Conservation (phyloP, 2,888 invertebrate species). For the Margaritifera margaritifera region DNA sequence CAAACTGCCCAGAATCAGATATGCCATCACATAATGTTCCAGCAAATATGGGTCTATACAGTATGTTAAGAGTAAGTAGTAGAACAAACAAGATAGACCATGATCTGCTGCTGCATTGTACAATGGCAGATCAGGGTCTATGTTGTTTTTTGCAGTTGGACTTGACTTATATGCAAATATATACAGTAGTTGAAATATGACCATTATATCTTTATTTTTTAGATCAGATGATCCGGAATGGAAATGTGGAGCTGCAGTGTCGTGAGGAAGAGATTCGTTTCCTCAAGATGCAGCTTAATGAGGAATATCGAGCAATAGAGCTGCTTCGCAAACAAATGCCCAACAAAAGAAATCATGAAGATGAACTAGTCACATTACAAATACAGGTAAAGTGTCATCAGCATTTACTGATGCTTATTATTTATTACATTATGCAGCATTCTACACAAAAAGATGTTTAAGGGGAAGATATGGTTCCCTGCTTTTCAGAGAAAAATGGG, state of each 20-base stretch:
- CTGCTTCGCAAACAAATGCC: conserved; percentile 65
- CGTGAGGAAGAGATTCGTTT: conserved; percentile 72
- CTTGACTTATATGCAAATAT: not conserved
- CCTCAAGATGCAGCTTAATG: conserved; percentile 65
- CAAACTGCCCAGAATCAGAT: no score
- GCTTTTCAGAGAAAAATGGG: not conserved
- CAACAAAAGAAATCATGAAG: conserved; percentile 63
- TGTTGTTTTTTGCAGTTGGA: no score
- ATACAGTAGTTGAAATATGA: not conserved
- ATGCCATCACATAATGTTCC: no score
- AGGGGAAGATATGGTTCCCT: not conserved
- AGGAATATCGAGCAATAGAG: conserved; percentile 66
- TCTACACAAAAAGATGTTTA: not conserved
- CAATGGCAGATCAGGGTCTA: no score
- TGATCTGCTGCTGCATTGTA: no score
- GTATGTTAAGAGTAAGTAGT: no score
- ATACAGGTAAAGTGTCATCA: conserved; percentile 63
- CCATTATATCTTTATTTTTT: conserved; percentile 15
- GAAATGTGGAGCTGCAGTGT: conserved; percentile 69
- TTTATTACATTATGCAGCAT: no score
- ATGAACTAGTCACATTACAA: conserved; percentile 69
- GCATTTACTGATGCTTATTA: not conserved
- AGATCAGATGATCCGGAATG: conserved; percentile 72
- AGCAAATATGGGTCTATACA: no score
- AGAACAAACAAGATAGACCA: no score